Conservation (phyloP, 2,888 invertebrate genomes). For the Sphaeridia pumilis region DNA sequence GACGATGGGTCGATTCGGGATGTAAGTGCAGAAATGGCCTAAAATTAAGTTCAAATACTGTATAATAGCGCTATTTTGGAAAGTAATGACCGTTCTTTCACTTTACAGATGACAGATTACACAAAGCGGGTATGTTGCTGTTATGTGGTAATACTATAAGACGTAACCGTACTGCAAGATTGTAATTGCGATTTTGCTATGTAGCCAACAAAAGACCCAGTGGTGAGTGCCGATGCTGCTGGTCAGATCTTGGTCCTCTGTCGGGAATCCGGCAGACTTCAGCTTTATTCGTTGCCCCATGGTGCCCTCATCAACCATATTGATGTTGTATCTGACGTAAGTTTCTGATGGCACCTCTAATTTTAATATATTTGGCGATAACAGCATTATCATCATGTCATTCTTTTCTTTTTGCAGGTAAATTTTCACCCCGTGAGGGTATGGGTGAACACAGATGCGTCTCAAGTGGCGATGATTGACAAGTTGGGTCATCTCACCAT, state of each 20-base stretch:
- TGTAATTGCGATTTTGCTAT: not conserved
- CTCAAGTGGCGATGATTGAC: slow-evolving; percentile 31
- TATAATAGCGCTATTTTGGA: not conserved
- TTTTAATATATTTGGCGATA: not conserved
- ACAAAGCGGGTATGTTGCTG: not conserved
- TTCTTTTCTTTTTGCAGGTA: slow-evolving; percentile 3
- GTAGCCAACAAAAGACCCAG: slow-evolving; percentile 62
- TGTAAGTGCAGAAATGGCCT: slow-evolving; percentile 25
- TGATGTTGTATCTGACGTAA: not conserved
- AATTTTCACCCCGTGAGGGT: slow-evolving; percentile 13
- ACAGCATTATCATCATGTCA: too few relatives aligned
- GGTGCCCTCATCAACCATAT: slow-evolving; percentile 53
- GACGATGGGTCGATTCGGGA: slow-evolving; percentile 48
- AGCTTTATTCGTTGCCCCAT: slow-evolving; percentile 78
- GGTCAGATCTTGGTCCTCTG: slow-evolving; percentile 76
- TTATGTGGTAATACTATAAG: not conserved
- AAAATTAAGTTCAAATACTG: not conserved
- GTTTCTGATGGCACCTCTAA: not conserved
- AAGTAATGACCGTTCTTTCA: not conserved
- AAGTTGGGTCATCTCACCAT: slow-evolving; percentile 8
- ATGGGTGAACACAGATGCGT: slow-evolving; percentile 26
- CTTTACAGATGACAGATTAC: not conserved
- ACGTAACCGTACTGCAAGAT: not conserved
- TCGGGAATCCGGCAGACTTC: slow-evolving; percentile 73
- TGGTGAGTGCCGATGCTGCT: slow-evolving; percentile 68